A percentile compares a stretch with the other conserved stretches of the same genome.
Conservation (phyloP, 92 coral and sea anemone species). For the Umimayanthus kanabou region DNA sequence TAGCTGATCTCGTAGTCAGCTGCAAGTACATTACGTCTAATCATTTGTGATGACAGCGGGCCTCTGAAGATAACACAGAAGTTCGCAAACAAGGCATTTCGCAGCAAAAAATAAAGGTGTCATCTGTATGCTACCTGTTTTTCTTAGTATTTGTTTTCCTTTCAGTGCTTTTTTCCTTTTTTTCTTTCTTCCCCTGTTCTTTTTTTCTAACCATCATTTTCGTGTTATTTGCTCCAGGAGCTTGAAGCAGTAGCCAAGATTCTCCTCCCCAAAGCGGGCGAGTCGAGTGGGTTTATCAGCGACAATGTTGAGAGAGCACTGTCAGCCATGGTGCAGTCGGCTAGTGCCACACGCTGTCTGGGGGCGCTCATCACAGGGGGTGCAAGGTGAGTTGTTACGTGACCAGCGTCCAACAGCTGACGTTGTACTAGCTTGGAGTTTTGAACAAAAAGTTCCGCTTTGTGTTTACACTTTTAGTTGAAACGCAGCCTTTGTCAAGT, state of each 20-base stretch:
- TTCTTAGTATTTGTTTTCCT: too few species aligned
- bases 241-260: slow-evolving; percentile 82
- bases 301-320: slow-evolving; percentile 90
- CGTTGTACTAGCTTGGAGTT: not conserved
- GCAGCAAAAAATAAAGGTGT: too few species aligned
- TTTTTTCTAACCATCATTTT: not conserved
- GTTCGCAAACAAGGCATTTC: too few species aligned
- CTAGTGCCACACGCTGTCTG: slow-evolving; percentile 77
- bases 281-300: slow-evolving; percentile 91
- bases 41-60: too few species aligned
- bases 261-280: slow-evolving; percentile 82
- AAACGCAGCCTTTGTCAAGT: not conserved
- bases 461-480: not conserved
- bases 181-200: not conserved
- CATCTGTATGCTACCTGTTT: too few species aligned
- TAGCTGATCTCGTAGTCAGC: too few species aligned
- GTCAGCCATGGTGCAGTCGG: slow-evolving; percentile 73
- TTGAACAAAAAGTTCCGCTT: not conserved
- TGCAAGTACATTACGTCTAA: too few species aligned
- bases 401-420: not conserved
- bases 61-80: too few species aligned
- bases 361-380: slow-evolving; percentile 79
- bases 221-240: slow-evolving; percentile 56
- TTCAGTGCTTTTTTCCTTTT: too few species aligned
- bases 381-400: slow-evolving; percentile 71